Conservation (phyloP, 1,140 invertebrate species). For the Zophobas atratus region DNA sequence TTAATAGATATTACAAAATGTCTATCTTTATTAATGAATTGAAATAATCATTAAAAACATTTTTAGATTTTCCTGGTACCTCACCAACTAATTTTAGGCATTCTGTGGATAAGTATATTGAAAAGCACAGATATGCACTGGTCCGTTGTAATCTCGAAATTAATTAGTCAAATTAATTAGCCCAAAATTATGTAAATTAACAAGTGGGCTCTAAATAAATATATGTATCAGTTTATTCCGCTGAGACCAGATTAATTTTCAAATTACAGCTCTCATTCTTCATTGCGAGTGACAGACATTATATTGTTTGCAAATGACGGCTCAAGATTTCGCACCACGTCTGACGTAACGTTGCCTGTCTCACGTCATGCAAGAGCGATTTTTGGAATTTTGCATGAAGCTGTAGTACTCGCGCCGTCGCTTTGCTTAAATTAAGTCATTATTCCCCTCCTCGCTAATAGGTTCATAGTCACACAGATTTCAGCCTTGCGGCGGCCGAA, state of each 20-base stretch:
- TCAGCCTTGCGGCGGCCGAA: conserved; percentile 6
- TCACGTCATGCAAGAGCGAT: conserved; percentile 1
- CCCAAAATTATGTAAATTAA: conserved; percentile 3
- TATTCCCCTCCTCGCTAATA: conserved; percentile 26
- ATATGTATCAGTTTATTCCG: neutral
- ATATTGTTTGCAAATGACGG: conserved; percentile 26
- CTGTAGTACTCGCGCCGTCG: neutral
- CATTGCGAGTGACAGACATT: neutral
- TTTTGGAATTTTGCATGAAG: neutral
- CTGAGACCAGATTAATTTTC: conserved; percentile 9
- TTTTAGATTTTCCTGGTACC: too few species aligned
- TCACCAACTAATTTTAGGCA: too few species aligned
- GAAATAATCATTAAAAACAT: too few species aligned
- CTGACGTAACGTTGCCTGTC: neutral
- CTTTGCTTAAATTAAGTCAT: conserved; percentile 16
- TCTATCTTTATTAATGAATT: too few species aligned
- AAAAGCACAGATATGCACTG: too few species aligned
- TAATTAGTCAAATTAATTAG: neutral
- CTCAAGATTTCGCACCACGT: neutral
- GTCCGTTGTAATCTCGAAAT: neutral
- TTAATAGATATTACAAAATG: too few species aligned
- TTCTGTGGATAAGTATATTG: too few species aligned
- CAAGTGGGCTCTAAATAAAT: too few species aligned
- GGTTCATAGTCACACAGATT: neutral
- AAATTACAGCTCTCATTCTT: neutral